Evolutionary conservation across 2,797 vertebrate species (phyloP).

Genomic region (Cygnus olor): DNA sequence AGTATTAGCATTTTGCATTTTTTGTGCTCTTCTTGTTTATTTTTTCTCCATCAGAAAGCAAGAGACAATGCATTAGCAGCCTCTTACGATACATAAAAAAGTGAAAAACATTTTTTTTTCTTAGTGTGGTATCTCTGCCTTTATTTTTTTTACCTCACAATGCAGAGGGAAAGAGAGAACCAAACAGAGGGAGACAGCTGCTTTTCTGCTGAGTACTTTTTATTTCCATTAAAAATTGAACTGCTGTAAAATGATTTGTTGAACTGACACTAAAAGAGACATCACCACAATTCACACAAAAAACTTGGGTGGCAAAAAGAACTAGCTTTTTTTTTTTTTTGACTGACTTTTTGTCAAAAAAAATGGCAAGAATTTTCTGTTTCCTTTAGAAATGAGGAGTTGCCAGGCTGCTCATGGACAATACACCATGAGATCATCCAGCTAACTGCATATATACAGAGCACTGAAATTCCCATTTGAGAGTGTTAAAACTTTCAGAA

Average conservation of each 20-base stretch:
- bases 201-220: constrained; percentile 9
- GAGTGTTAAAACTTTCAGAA: background rate
- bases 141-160: constrained; percentile 20
- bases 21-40: background rate
- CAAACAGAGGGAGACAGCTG: background rate
- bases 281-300: constrained; percentile 1
- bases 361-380: background rate
- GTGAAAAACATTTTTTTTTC: background rate
- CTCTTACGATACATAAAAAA: background rate
- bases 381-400: background rate
- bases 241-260: background rate
- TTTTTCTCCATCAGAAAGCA: background rate
- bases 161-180: background rate
- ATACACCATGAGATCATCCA: background rate
- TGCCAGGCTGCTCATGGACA: background rate
- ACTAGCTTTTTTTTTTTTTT: background rate
- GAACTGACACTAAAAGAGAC: constrained; percentile 16
- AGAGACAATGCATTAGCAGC: background rate
- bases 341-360: background rate
- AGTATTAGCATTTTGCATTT: background rate
- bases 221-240: constrained; percentile 53
- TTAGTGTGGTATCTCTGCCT: background rate
- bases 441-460: background rate
- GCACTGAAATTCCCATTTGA: background rate
- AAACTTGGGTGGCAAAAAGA: background rate